A percentile compares a stretch with the other conserved stretches of the same genome.
phyloP scores from a whole-genome alignment of 2,888 invertebrate genomes.

The Malthinus flaveolus region DNA sequence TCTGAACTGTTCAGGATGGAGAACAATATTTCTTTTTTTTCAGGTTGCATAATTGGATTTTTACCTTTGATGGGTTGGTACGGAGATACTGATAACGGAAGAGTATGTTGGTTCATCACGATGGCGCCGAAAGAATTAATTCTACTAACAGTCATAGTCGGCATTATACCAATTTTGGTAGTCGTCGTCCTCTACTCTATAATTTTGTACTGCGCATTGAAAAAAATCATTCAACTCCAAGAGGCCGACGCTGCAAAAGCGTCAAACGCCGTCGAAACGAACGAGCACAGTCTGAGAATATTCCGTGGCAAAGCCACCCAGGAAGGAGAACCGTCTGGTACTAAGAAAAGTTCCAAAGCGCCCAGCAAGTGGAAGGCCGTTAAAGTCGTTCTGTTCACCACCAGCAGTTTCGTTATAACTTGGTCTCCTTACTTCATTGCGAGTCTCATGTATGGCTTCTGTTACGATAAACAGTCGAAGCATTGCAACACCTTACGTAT shows the following conservation, averaged over 20 bases:
- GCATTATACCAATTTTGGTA: slow-evolving; percentile 57
- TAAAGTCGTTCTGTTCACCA: slow-evolving; percentile 64
- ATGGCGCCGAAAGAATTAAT: slow-evolving; percentile 61
- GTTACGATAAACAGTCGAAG: slow-evolving; percentile 51
- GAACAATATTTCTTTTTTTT: slow-evolving; percentile 32
- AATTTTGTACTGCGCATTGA: slow-evolving; percentile 62
- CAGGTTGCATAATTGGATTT: slow-evolving; percentile 63
- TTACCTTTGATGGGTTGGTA: slow-evolving; percentile 64
- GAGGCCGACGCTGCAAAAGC: slow-evolving; percentile 43
- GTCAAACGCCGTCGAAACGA: slow-evolving; percentile 13
- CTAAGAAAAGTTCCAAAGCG: slow-evolving; percentile 28
- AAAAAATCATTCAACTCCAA: slow-evolving; percentile 58
- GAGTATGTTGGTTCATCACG: slow-evolving; percentile 62
- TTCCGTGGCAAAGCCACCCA: slow-evolving; percentile 37
- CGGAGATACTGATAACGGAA: slow-evolving; percentile 57
- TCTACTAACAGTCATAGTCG: slow-evolving; percentile 60
- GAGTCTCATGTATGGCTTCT: slow-evolving; percentile 60
- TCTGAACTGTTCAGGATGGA: neutral
- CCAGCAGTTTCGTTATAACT: slow-evolving; percentile 63
- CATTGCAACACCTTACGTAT: slow-evolving; percentile 57
- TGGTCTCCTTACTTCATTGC: slow-evolving; percentile 68
- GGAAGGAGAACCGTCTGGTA: slow-evolving; percentile 18
- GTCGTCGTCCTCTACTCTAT: slow-evolving; percentile 60
- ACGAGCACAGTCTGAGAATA: slow-evolving; percentile 34
- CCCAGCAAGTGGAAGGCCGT: slow-evolving; percentile 65